Base-by-base conservation (phyloP, 2,888 invertebrate genomes). In the Steromphala cineraria region DNA sequence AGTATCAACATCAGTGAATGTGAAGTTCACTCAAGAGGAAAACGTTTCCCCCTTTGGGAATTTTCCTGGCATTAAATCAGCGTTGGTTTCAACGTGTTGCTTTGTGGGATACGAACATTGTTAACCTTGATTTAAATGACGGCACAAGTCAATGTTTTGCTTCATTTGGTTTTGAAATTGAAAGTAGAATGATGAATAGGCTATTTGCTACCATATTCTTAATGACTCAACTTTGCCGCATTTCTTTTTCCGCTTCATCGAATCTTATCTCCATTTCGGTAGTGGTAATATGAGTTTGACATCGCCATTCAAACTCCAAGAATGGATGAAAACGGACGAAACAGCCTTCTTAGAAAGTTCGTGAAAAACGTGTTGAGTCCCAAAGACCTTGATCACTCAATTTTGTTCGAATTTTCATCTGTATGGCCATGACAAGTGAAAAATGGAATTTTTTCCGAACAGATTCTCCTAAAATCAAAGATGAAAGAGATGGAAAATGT, bases 151-250 rank as follows among this genome's bases (percentile, higher is more conserved):
- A 71, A 71, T 71, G 71, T 71, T 71, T 71, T 71, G 71, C 71
- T 71, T 71, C 71, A 71, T 71, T 71, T 36, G 71, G 36, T 71
- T 71, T 71, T 71, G 36, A 71, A 40, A 71, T 71, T 71, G 71
- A 71, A 71, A 19, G 71, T 71, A 71, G 36, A 17, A 4, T 36
- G 71, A 19, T 40, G 71, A 31, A 31, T 40, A 71, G 71, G 62
- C 71, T 40, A 36, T 71, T 71, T 71, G 71, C 36, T 71, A 71
- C 71, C 71, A 71, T 17, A 36, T 62, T 62, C 71, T 19, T 71
- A 71, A 71, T 71, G 71, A 71, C 71, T 71, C 71, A 71, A 36
- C 71, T 19, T 19, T n/a, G 31, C 31, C 19, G 71, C 19, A 40
- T 40, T 36, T 71, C 36, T 71, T 71, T 62, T 31, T 71, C 36